Conservation (phyloP, 2,888 invertebrate genomes). For the Lathronympha strigana region DNA sequence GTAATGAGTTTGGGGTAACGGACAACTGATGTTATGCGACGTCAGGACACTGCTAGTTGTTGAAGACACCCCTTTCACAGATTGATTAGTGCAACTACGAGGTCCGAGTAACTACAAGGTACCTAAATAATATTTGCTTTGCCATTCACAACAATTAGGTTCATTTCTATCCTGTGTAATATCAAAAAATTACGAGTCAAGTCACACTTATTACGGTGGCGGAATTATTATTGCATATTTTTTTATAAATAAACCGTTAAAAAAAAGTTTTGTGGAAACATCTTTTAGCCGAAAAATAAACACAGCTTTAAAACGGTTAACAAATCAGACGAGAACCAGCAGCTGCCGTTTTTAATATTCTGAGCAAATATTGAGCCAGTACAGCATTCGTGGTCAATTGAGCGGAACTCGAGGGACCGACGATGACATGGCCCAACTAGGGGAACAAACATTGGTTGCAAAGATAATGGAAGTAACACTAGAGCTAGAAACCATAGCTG, state of each 20-base stretch:
- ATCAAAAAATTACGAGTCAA: too few species aligned
- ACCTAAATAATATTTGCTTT: too few species aligned
- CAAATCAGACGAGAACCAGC: constrained; percentile 47
- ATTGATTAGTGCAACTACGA: background rate
- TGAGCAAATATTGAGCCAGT: constrained; percentile 62
- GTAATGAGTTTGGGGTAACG: constrained; percentile 18
- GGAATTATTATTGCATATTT: too few species aligned
- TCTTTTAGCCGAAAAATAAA: constrained; percentile 20
- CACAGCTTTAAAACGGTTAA: constrained; percentile 37
- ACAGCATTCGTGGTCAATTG: constrained; percentile 66
- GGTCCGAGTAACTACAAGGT: too few species aligned
- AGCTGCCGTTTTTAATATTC: constrained; percentile 62
- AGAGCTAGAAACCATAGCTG: too few species aligned
- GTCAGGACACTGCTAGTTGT: background rate
- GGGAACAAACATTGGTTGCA: constrained; percentile 40
- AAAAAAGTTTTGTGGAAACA: background rate
- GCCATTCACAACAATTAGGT: too few species aligned
- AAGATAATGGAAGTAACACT: too few species aligned
- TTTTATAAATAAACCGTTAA: too few species aligned
- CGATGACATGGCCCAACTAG: constrained; percentile 40
- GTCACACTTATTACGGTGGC: too few species aligned
- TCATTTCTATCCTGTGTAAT: too few species aligned
- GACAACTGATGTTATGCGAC: background rate
- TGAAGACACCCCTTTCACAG: background rate
- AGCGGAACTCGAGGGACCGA: constrained; percentile 55